Conservation (phyloP, 2,113 vertebrate species). For the Grammomys dolichurus region DNA sequence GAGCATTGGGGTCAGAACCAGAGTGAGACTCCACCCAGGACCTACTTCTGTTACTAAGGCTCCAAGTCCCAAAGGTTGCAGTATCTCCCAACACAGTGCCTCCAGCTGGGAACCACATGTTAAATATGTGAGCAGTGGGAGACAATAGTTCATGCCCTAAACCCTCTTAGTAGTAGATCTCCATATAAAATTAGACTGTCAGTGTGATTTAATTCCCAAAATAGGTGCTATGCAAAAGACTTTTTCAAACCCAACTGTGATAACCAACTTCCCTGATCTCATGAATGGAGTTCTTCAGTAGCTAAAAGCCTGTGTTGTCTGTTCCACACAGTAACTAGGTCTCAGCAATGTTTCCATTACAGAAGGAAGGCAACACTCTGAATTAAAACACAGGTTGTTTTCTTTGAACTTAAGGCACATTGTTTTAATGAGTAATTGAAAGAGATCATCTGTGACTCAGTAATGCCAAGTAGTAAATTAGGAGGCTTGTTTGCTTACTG, state of each 20-base stretch:
- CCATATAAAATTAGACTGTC: not conserved
- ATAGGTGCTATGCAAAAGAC: not conserved
- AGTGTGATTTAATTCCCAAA: not conserved
- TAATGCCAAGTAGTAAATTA: not conserved
- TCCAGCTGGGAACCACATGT: not conserved
- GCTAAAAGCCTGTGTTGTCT: not conserved
- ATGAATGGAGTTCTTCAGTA: not conserved
- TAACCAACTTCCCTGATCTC: not conserved
- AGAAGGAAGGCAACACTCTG: not conserved
- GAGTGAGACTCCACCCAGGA: not conserved
- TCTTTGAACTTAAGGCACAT: not conserved
- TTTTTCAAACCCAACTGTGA: not conserved
- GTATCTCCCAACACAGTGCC: too few relatives aligned
- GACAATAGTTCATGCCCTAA: not conserved
- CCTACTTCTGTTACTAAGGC: not conserved
- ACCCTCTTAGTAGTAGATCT: not conserved
- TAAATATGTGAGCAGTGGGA: not conserved
- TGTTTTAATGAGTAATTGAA: not conserved
- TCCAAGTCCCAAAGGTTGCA: not conserved
- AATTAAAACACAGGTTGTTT: not conserved
- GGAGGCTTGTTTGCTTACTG: not conserved
- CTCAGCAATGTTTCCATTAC: slow-evolving; percentile 7
- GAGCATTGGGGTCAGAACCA: too few relatives aligned
- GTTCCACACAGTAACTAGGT: not conserved
- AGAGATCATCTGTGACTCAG: not conserved